A percentile compares a stretch with the other conserved stretches of the same genome.
These are phyloP conservation scores for Tinea trinotella DNA, from an alignment of 2,888 invertebrate genomes.

Conservation along the genomic window DNA sequence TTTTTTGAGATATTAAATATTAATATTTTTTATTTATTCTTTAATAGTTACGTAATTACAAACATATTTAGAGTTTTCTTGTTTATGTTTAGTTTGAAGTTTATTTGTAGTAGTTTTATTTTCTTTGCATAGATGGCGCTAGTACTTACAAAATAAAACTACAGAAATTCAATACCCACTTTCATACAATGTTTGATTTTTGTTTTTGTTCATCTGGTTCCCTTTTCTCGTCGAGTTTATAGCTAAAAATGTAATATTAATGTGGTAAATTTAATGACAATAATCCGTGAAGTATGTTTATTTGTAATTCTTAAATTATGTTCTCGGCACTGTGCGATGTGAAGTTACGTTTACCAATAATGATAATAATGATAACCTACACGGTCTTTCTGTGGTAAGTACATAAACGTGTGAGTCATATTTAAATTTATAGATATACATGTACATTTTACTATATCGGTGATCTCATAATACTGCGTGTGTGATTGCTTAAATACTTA, in stretches of 20 bases:
- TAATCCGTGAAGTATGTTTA: not conserved
- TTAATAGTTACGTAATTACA: conserved; percentile 5
- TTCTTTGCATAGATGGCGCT: not conserved
- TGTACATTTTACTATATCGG: conserved; percentile 63
- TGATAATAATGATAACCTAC: conserved; percentile 56
- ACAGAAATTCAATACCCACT: conserved; percentile 11
- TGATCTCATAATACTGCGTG: conserved; percentile 58
- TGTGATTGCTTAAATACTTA: conserved; percentile 3
- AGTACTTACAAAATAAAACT: not conserved
- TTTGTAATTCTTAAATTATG: not conserved
- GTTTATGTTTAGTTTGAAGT: not conserved
- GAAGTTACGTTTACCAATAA: conserved; percentile 40
- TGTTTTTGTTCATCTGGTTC: conserved; percentile 6
- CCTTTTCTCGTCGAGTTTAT: not conserved
- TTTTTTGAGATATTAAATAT: not conserved
- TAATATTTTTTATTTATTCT: not conserved
- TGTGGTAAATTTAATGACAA: not conserved
- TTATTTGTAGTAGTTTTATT: not conserved
- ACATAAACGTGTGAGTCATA: conserved; percentile 67
- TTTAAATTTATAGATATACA: conserved; percentile 56
- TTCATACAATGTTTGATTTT: not conserved
- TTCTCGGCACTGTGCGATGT: not conserved
- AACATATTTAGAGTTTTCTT: conserved; percentile 2
- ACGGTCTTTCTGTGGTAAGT: conserved; percentile 60
- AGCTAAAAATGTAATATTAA: not conserved